phyloP scores from a whole-genome alignment of 23 tunicate species.

The Aplidium turbinatum region DNA sequence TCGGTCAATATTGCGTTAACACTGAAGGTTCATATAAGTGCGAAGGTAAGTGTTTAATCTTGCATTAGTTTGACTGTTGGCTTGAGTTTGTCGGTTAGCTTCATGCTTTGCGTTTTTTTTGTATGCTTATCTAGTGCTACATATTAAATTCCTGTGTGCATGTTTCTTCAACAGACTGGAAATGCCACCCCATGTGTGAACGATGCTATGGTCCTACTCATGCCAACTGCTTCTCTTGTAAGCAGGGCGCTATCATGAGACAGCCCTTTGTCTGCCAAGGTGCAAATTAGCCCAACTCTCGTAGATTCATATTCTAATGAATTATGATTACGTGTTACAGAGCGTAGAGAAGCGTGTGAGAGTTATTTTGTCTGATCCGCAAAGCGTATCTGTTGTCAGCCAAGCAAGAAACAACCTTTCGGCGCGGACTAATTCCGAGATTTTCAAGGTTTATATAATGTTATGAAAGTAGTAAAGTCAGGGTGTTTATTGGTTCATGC shows the following conservation, averaged over 20 bases:
- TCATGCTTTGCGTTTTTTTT: neutral
- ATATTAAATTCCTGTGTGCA: neutral
- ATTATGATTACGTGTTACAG: slow-evolving; percentile 68
- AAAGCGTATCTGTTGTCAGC: no score
- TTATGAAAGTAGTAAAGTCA: no score
- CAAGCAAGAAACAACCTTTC: no score
- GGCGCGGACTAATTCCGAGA: no score
- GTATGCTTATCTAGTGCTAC: no score
- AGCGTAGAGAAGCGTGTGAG: slow-evolving; percentile 51
- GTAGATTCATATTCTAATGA: slow-evolving; percentile 16
- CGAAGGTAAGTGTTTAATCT: slow-evolving; percentile 64
- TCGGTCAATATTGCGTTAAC: slow-evolving; percentile 86
- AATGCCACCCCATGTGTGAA: slow-evolving; percentile 76
- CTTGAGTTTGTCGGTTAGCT: neutral
- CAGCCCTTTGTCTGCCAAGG: slow-evolving; percentile 93
- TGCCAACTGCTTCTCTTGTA: slow-evolving; percentile 74
- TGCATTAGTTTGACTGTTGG: neutral
- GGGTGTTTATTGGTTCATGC: no score
- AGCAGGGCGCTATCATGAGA: slow-evolving; percentile 77
- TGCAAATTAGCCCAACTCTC: neutral
- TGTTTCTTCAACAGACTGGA: slow-evolving; percentile 67
- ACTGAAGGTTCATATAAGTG: slow-evolving; percentile 92
- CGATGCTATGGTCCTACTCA: slow-evolving; percentile 82
- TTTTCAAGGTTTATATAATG: no score
- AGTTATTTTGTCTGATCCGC: slow-evolving; percentile 74